Evolutionary conservation across 2,888 invertebrate species (phyloP).

Genomic region (Arctia plantaginis): DNA sequence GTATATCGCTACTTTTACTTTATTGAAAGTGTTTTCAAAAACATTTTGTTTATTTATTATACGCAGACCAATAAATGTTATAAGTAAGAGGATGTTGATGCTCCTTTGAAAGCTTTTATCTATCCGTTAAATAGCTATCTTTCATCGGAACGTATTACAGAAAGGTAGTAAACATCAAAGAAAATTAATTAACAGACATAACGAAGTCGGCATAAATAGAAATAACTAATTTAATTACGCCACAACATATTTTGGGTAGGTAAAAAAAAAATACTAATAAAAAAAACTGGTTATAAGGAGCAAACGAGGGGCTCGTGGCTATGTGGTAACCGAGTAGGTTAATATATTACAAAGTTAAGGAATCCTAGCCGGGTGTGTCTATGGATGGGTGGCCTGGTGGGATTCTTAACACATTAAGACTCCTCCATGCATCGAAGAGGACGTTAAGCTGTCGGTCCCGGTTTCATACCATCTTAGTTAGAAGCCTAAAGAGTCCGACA

Average conservation of each 20-base stretch:
- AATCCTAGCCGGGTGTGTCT: no score
- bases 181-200: not conserved
- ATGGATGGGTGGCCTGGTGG: no score
- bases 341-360: no score
- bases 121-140: constrained; percentile 2
- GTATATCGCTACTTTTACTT: not conserved
- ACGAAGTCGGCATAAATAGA: not conserved
- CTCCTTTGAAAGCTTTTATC: not conserved
- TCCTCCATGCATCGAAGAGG: no score
- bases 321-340: no score
- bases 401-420: no score
- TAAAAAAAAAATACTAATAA: not conserved
- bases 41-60: not conserved
- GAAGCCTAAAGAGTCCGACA: no score
- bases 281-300: not conserved
- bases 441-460: no score
- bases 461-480: no score
- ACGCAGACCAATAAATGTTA: not conserved
- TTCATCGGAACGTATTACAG: not conserved
- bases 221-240: not conserved
- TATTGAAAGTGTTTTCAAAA: not conserved
- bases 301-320: not conserved
- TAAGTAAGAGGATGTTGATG: not conserved
- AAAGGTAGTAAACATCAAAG: not conserved
- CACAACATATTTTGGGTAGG: not conserved